Evolutionary conservation across 1,140 invertebrate genomes (phyloP).

Genomic region (Maniola jurtina): DNA sequence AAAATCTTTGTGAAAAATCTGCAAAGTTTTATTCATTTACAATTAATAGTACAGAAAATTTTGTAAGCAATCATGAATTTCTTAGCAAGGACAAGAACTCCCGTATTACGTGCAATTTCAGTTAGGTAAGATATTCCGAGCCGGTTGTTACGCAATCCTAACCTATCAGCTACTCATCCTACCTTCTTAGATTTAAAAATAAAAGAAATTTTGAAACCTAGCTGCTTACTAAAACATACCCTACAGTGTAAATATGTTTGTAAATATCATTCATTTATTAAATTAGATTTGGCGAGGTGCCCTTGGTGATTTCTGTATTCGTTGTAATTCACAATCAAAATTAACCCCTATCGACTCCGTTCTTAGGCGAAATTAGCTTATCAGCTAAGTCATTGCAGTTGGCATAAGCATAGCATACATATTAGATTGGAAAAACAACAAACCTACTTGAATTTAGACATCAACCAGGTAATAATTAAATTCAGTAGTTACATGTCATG

Average conservation of each 20-base stretch:
- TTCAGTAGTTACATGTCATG: too few relatives aligned
- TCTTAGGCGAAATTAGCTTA: not conserved
- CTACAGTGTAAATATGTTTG: not conserved
- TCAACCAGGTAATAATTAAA: too few relatives aligned
- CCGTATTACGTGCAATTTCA: constrained; percentile 48
- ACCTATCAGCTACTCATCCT: constrained; percentile 17
- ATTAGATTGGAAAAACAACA: too few relatives aligned
- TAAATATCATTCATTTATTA: not conserved
- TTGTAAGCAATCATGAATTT: constrained; percentile 55
- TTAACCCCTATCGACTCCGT: not conserved
- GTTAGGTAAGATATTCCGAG: constrained; percentile 51
- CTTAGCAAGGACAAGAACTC: constrained; percentile 48
- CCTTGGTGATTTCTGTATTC: not conserved
- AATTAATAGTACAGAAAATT: constrained; percentile 29
- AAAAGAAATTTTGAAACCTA: not conserved
- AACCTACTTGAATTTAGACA: too few relatives aligned
- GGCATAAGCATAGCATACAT: too few relatives aligned
- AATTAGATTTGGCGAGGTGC: not conserved
- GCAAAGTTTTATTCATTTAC: constrained; percentile 21
- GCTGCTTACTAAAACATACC: not conserved
- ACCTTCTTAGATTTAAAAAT: not conserved
- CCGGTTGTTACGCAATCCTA: constrained; percentile 63
- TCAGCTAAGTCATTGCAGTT: not conserved
- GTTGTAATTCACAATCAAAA: not conserved
- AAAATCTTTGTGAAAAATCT: constrained; percentile 24